Conservation (phyloP, 2,888 invertebrate species). For the Pammene fasciana region DNA sequence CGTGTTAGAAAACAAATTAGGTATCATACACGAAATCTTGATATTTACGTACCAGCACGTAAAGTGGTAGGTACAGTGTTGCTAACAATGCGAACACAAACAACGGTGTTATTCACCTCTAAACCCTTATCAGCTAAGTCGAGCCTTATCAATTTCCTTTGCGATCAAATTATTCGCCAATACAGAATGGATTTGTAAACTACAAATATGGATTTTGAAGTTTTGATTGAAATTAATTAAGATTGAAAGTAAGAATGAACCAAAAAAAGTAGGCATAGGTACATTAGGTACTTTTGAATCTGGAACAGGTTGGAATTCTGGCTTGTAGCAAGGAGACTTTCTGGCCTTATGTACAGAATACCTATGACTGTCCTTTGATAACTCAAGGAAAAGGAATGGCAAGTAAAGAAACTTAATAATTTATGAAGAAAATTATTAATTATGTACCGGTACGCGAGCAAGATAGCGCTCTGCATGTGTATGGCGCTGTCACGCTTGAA, state of each 20-base stretch:
- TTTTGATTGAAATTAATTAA: neutral
- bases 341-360: too few relatives aligned
- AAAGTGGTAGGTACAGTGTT: neutral
- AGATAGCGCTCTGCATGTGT: too few relatives aligned
- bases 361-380: too few relatives aligned
- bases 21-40: neutral
- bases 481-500: too few relatives aligned
- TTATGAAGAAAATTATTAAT: too few relatives aligned
- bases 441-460: too few relatives aligned
- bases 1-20: neutral
- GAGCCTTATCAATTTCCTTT: constrained; percentile 34
- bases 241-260: neutral
- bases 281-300: too few relatives aligned
- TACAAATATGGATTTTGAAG: neutral
- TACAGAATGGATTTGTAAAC: neutral
- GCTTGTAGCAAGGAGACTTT: too few relatives aligned
- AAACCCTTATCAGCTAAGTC: constrained; percentile 30
- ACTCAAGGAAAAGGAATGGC: too few relatives aligned
- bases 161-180: constrained; percentile 2
- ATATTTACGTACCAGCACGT: constrained; percentile 5
- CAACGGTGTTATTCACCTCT: constrained; percentile 36
- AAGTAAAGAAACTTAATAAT: too few relatives aligned
- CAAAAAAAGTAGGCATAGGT: neutral
- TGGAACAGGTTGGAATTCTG: too few relatives aligned
- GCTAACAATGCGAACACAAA: constrained; percentile 33